Evolutionary conservation across 2,797 vertebrate species (phyloP), one percentile per base, ranked within the genome.

Genomic region (Somateria mollissima): DNA sequence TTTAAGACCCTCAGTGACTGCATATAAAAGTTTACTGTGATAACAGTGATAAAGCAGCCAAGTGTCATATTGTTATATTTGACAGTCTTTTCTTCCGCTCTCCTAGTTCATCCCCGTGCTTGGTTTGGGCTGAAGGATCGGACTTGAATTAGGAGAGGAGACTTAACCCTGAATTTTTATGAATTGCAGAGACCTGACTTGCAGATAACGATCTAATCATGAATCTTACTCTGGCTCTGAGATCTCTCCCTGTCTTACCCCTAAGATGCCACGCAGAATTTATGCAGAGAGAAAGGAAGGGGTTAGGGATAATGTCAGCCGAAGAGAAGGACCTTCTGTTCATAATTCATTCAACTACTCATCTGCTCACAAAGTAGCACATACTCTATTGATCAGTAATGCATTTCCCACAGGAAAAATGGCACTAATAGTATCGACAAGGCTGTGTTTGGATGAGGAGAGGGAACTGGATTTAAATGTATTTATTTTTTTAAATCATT

Each of bases 1-100:
- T 97, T 97, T 97, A 97, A 87, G 90, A 92, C 66, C 45, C 65
- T 86, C 70, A n/a, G 34, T 95, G 70, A 57, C 80, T 90, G 84
- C 77, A 77, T 91, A 58, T 89, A 97, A 95, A 94, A 79, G 89
- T 96, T 96, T 45, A 66, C 53, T 84, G 51, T 81, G 57, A 83
- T 82, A 95, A 89, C 81, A 94, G 65, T 73, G 92, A 96, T 95
- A 87, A 97, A 97, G 61, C 13, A 7, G 80, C 76, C 0, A 1
- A 91, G 60, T 86, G 34, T 84, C 96, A 64, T 64, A 82, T 96
- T 95, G n/a, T 84, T 96, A 64, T 64, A 84, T 97, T 95, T 96
- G 95, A 94, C 57, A 77, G 58, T 61, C 36, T 69, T 86, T 65
- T 91, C 67, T 70, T 89, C 74, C n/a, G 83, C 20, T 66, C 34